phyloP scores from a whole-genome alignment of 2,888 invertebrate species.

The Patella ulyssiponensis region DNA sequence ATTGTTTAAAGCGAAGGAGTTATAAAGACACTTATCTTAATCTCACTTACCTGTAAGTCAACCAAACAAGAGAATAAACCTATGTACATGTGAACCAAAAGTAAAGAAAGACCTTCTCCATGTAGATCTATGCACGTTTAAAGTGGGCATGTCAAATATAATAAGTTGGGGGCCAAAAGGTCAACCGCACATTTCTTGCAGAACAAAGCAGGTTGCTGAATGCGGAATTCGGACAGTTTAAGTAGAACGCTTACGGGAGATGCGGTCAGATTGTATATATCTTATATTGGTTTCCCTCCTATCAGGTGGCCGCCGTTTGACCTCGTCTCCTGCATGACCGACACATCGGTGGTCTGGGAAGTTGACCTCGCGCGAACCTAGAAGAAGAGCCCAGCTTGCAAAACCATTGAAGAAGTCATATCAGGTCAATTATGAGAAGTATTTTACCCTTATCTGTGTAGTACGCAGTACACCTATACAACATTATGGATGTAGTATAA shows the following conservation, averaged over 20 bases:
- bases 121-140: no score
- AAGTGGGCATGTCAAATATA: neutral
- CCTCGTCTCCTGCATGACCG: constrained; percentile 1
- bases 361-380: neutral
- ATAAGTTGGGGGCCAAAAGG: constrained; percentile 5
- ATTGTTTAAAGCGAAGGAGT: no score
- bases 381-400: neutral
- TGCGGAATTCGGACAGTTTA: constrained; percentile 5
- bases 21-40: no score
- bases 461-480: no score
- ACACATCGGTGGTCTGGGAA: constrained; percentile 1
- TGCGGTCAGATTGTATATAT: constrained; percentile 7
- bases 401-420: neutral
- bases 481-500: no score
- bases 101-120: no score
- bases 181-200: constrained; percentile 4
- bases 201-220: constrained; percentile 12
- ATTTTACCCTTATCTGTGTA: no score
- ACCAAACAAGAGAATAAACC: no score
- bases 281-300: neutral
- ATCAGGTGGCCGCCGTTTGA: constrained; percentile 7
- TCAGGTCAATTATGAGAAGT: neutral
- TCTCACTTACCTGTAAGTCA: no score
- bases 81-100: no score
- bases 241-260: constrained; percentile 9